phyloP scores from a whole-genome alignment of 2,797 vertebrate genomes.

The Rachycentron canadum region DNA sequence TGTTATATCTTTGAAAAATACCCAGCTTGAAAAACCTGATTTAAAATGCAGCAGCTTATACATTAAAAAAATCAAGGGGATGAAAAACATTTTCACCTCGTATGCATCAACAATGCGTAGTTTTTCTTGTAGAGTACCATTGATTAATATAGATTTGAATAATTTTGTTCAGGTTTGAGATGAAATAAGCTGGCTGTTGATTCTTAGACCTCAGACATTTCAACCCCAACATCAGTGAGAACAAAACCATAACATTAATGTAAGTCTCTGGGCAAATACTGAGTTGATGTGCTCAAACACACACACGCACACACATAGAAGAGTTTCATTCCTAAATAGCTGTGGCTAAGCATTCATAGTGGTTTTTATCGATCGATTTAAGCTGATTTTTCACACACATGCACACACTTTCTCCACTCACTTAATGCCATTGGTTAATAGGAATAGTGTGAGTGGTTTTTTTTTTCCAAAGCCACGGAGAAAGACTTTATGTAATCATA shows the following conservation, averaged over 20 bases:
- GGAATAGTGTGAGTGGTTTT: not conserved
- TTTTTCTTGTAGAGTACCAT: not conserved
- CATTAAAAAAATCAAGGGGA: not conserved
- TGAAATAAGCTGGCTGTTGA: constrained; percentile 12
- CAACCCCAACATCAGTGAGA: constrained; percentile 3
- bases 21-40: not conserved
- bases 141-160: not conserved
- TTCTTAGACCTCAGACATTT: constrained; percentile 36
- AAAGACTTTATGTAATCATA: not conserved
- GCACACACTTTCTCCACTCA: constrained; percentile 3
- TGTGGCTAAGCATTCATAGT: constrained; percentile 11
- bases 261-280: constrained; percentile 50
- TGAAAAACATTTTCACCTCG: not conserved
- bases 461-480: constrained; percentile 8
- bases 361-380: constrained; percentile 45
- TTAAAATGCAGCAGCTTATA: constrained; percentile 32
- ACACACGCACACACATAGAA: constrained; percentile 28
- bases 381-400: constrained; percentile 11
- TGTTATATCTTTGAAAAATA: constrained; percentile 4
- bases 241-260: constrained; percentile 55
- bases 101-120: constrained; percentile 3
- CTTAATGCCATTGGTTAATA: not conserved
- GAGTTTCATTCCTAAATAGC: constrained; percentile 72
- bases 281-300: constrained; percentile 34
- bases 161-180: not conserved